Evolutionary conservation across 2,888 invertebrate genomes (phyloP).

Genomic region (Parnassius apollo): DNA sequence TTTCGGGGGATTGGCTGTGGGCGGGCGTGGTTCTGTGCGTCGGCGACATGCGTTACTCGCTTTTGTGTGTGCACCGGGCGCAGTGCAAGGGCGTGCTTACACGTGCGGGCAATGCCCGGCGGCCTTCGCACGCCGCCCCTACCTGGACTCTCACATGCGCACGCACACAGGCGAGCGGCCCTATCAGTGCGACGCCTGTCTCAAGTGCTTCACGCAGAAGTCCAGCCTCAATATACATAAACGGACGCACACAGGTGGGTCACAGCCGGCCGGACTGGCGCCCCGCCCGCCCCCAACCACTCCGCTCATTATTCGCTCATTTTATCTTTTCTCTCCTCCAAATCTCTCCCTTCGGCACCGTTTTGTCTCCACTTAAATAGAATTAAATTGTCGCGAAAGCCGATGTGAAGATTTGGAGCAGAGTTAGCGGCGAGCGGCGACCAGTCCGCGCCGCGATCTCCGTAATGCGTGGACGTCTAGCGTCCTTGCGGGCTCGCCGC

Average conservation of each 20-base stretch:
- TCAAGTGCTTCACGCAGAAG: conserved; percentile 90
- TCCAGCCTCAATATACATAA: conserved; percentile 91
- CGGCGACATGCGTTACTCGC: conserved; percentile 81
- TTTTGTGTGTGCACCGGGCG: conserved; percentile 81
- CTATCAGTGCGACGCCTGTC: conserved; percentile 87
- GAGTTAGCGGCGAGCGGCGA: conserved; percentile 66
- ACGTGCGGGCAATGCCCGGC: conserved; percentile 75
- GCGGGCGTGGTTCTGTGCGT: conserved; percentile 54
- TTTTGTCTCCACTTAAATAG: conserved; percentile 7
- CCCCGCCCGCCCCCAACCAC: conserved; percentile 61
- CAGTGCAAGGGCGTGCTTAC: conserved; percentile 75
- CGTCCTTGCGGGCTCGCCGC: conserved; percentile 70
- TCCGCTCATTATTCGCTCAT: conserved; percentile 32
- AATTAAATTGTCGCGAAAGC: conserved; percentile 19
- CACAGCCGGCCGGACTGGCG: conserved; percentile 74
- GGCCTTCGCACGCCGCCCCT: conserved; percentile 74
- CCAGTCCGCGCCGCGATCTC: conserved; percentile 74
- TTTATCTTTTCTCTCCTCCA: conserved; percentile 51
- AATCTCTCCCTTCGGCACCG: conserved; percentile 13
- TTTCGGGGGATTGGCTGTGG: conserved; percentile 46
- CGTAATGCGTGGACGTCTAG: conserved; percentile 72
- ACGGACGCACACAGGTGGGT: conserved; percentile 86
- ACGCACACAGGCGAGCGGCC: conserved; percentile 83
- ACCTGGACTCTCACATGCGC: conserved; percentile 79
- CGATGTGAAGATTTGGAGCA: conserved; percentile 56